Conservation (phyloP, 2,113 vertebrate species). For the Gopherus evgoodei region DNA sequence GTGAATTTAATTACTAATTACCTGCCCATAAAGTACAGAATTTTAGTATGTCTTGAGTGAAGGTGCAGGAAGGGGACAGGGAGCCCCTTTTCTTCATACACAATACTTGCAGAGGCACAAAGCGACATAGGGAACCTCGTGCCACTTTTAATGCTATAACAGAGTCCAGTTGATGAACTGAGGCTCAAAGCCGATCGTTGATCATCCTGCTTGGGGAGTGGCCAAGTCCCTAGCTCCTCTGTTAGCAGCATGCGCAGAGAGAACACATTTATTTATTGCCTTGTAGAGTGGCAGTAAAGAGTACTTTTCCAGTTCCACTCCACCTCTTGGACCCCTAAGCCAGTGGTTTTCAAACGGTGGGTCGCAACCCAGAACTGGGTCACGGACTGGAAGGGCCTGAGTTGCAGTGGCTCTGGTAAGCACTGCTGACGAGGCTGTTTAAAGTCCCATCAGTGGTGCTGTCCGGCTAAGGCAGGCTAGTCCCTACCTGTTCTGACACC, state of each 20-base stretch:
- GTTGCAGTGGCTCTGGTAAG: too few relatives aligned
- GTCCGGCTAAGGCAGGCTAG: too few relatives aligned
- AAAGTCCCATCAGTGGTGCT: too few relatives aligned
- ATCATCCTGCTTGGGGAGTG: not conserved
- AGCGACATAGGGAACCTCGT: not conserved
- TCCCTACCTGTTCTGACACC: too few relatives aligned
- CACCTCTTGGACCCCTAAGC: not conserved
- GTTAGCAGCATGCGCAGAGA: not conserved
- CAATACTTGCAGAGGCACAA: not conserved
- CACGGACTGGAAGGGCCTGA: too few relatives aligned
- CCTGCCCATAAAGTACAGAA: not conserved
- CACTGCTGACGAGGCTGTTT: too few relatives aligned
- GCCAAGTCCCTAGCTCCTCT: not conserved
- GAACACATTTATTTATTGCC: not conserved
- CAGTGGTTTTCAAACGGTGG: too few relatives aligned
- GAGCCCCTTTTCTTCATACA: not conserved
- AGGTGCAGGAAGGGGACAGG: accelerated
- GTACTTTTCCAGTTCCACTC: not conserved
- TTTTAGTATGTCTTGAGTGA: not conserved
- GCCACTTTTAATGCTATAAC: not conserved
- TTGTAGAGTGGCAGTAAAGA: not conserved
- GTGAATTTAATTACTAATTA: not conserved
- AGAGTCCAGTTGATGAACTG: not conserved
- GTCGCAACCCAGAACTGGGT: too few relatives aligned
- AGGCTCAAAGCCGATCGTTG: not conserved